Evolutionary conservation across 2,888 invertebrate genomes (phyloP), one percentile per base, ranked within the genome.

Genomic region (Drosophila gaucha): DNA sequence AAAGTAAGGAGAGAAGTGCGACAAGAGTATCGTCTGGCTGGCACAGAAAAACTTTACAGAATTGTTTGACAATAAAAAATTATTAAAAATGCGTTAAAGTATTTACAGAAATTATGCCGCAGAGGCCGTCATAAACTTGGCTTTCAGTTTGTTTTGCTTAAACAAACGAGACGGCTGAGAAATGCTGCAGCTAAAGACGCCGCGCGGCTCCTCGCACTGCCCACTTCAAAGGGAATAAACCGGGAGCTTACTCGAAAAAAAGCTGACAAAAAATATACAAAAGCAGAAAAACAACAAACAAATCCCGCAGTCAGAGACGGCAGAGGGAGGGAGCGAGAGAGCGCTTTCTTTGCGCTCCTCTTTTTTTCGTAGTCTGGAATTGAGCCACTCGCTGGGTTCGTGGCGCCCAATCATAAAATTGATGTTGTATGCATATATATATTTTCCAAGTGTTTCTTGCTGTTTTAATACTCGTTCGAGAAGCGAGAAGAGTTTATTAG

Each of bases 141-240:
- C 56, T 69, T 57, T 43, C 26, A 51, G 46, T 59, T 63, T 58
- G 44, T 68, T 58, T 72, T 59, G 57, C 58, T 52, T 63, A 56
- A 38, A 52, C 55, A 63, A 63, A 63, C 35, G 58, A 24, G 10
- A 44, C 22, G 38, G 26, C 47, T 55, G 47, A 0, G 20, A 66
- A 67, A 44, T 57, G 56, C 60, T 24, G 36, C 44, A 30, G 52
- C 67, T 55, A 1, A 9, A 36, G 9, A 9, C 12, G 59, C 12
- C 31, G 36, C n/a, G n/a, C n/a, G n/a, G 28, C 38, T 9, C 16
- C 30, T 35, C 49, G 41, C 55, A 14, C 52, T 66, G n/a, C n/a
- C n/a, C n/a, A 86, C 86, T 84, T 82, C 80, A 86, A 84, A 84
- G 74, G 60, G 67, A 67, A 84, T 86, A 84, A 86, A 84, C 84